Evolutionary conservation across 2,797 vertebrate species (phyloP).

Genomic region (Hemitrygon akajei): DNA sequence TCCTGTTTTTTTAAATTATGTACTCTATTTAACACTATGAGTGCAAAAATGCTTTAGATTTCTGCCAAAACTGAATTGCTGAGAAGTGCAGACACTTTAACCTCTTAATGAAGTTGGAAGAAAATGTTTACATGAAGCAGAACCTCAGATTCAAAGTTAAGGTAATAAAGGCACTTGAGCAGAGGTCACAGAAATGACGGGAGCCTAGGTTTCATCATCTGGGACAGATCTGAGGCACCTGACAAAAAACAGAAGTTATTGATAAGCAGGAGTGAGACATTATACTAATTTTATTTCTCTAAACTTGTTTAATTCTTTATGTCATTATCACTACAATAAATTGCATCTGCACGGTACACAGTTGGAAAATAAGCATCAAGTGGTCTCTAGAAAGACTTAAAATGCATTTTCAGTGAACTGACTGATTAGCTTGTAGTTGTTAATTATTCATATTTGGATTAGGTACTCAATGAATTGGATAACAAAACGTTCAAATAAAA

Average conservation of each 20-base stretch:
- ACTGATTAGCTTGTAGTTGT: not conserved
- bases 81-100: not conserved
- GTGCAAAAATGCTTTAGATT: not conserved
- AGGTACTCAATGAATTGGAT: not conserved
- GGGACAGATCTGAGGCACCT: not conserved
- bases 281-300: not conserved
- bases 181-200: not conserved
- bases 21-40: not conserved
- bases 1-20: no score
- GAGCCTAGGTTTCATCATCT: not conserved
- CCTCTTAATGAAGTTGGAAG: not conserved
- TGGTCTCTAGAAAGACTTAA: not conserved
- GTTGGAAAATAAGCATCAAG: not conserved
- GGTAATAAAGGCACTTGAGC: not conserved
- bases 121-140: not conserved
- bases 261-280: not conserved
- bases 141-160: not conserved
- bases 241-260: not conserved
- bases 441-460: not conserved
- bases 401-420: not conserved
- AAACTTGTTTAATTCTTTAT: not conserved
- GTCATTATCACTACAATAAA: not conserved
- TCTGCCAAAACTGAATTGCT: not conserved
- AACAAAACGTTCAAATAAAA: not conserved
- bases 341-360: not conserved